Conservation (phyloP, 2,797 vertebrate genomes). For the Tinamus major region DNA sequence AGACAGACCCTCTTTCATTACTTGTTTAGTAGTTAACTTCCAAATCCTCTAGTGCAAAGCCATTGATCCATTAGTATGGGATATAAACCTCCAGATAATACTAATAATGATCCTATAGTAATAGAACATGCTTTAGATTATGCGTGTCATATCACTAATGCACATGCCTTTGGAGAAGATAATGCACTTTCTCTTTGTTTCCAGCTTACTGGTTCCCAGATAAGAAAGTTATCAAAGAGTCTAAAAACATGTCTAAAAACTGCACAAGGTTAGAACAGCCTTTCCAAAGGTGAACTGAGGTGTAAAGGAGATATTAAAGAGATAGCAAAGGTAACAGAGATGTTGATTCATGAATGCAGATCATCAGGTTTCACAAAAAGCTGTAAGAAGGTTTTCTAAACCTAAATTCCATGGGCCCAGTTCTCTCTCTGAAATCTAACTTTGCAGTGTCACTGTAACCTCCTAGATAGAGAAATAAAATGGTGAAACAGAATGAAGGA, state of each 20-base stretch:
- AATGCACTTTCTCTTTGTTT: neutral
- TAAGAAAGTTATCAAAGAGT: neutral
- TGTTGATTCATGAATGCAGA: neutral
- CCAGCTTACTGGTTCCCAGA: neutral
- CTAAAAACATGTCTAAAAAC: neutral
- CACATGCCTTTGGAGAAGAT: neutral
- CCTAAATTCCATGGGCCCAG: neutral
- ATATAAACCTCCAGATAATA: conserved; percentile 4
- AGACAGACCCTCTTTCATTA: neutral
- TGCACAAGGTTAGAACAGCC: neutral
- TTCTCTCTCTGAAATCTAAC: neutral
- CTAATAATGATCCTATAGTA: neutral
- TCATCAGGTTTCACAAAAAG: neutral
- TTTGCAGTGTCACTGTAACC: neutral
- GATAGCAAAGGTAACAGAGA: neutral
- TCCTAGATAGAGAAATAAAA: neutral
- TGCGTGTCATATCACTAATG: neutral
- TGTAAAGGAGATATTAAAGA: neutral
- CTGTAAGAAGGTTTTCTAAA: neutral
- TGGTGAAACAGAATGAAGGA: neutral
- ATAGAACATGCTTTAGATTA: neutral
- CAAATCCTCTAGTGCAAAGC: neutral
- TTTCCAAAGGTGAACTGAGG: neutral
- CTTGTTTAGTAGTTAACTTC: conserved; percentile 14
- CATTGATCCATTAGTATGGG: neutral